Base-by-base conservation (phyloP, 2,113 vertebrate genomes). In the Cygnus atratus region DNA sequence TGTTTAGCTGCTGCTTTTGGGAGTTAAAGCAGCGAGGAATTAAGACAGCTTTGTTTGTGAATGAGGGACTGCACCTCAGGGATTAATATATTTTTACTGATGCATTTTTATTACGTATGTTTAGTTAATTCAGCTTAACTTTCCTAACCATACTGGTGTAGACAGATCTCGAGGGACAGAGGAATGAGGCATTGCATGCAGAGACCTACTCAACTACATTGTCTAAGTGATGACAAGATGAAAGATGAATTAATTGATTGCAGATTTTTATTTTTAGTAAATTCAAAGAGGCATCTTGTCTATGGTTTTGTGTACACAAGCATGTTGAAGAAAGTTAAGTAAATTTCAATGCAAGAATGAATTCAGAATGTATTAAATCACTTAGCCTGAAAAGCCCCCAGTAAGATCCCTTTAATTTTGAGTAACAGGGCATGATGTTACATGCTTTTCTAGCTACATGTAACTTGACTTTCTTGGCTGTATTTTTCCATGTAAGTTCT, bases 231-330 rank as follows among this genome's bases (percentile, higher is more conserved):
- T 87, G 95, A 96, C 92, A 96, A 77, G 67, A 93, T 94, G 92
- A 94, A 92, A 92, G 83, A 94, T 92, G 95, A 92, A 58, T 73
- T 97, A 93, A 96, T 96, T 94, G 88, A 90, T 37, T 72, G 92
- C 95, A 97, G 93, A 83, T 68, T 68, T 92, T 95, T 96, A 88
- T 94, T 96, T 95, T 78, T 93, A 73, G 83, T 81, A 94, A 84
- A 57, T 93, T 72, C 7, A 6, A 84, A 92, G 76, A 92, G 83
- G 33, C 70, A 44, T 84, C 68, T 91, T 93, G 54, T 63, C 73
- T 76, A 25, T 82, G 73, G 68, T 43, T 90, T 93, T 96, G 85
- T 93, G 85, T 95, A 88, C 84, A 88, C 82, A 86, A 85, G 85
- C 83, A 61, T 84, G 71, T 80, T 84, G 92, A 90, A 80, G 90